A percentile compares a stretch with the other conserved stretches of the same genome.
Conservation (phyloP, 1,140 invertebrate species). For the Hetaerina americana region DNA sequence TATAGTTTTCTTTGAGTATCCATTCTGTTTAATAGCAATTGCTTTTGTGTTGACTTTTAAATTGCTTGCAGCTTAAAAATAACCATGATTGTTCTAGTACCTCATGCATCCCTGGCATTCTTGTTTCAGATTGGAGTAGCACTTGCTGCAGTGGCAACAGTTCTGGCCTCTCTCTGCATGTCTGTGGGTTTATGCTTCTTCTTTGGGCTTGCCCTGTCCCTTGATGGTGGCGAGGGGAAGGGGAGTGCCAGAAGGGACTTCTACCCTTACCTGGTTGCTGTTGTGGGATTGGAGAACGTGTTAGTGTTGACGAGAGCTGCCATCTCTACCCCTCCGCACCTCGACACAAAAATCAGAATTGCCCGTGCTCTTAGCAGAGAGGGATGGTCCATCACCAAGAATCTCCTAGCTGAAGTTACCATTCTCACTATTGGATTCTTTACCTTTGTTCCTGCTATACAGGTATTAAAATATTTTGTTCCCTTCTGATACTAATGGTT, state of each 20-base stretch:
- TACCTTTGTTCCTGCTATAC: constrained; percentile 86
- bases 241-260: constrained; percentile 38
- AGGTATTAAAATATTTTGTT: constrained; percentile 30
- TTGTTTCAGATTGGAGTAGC: constrained; percentile 62
- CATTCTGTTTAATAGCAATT: too few relatives aligned
- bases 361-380: constrained; percentile 88
- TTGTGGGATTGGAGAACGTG: constrained; percentile 93
- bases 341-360: constrained; percentile 87
- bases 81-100: too few relatives aligned
- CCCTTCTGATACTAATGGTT: constrained; percentile 7
- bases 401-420: constrained; percentile 81
- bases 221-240: constrained; percentile 56
- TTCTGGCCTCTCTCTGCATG: constrained; percentile 81
- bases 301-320: constrained; percentile 90
- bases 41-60: too few relatives aligned
- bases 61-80: too few relatives aligned
- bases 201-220: constrained; percentile 67
- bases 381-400: constrained; percentile 94
- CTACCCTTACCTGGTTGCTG: constrained; percentile 88
- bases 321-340: constrained; percentile 75
- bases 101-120: too few relatives aligned
- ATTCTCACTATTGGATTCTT: constrained; percentile 83
- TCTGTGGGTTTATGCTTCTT: constrained; percentile 88
- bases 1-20: too few relatives aligned
- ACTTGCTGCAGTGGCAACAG: constrained; percentile 74